Evolutionary conservation across 2,888 invertebrate genomes (phyloP), one percentile per base, ranked within the genome.

Genomic region (Ectobius pallidus): DNA sequence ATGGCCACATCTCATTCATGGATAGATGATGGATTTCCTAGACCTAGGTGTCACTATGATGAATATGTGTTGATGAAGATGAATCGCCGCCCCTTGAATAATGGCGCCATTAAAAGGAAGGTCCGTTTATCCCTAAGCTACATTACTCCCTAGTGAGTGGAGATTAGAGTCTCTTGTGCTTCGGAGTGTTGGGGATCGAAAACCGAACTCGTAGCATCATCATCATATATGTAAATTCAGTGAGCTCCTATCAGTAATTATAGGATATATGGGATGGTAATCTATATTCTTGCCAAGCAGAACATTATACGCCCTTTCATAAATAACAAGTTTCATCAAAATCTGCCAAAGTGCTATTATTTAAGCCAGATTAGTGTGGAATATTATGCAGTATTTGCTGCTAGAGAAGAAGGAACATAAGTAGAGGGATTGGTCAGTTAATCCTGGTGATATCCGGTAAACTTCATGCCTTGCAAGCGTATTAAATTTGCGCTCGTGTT

Each of bases 1-100:
- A 52, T 52, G 52, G 22, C 14, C 52, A 52, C 25, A 25, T 52
- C 25, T 52, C 22, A 46, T 46, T 46, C 11, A 46, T 1, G n/a
- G 20, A 46, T 3, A 4, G 2, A 20, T 52, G 52, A 52, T 52
- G 52, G 52, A 52, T 52, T 14, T 22, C 52, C 7, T 14, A 39
- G 39, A 9, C 7, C 46, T 18, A 16, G 16, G 6, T 52, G 52
- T 25, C 52, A 52, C 25, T 25, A 11, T 22, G 20, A 22, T 52
- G 25, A 52, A 52, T 52, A 25, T 22, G 52, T 22, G 22, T n/a
- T 52, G 52, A 52, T 52, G 52, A 52, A 52, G 52, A 52, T 25
- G 52, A 52, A 52, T 52, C 20, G 25, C 52, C 25, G 25, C 25
- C 22, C n/a, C 52, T 4, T 52, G 52, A 52, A 22, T 52, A 25